Evolutionary conservation across 2,888 invertebrate genomes (phyloP), one percentile per base, ranked within the genome.

Genomic region (Serripes groenlandicus): DNA sequence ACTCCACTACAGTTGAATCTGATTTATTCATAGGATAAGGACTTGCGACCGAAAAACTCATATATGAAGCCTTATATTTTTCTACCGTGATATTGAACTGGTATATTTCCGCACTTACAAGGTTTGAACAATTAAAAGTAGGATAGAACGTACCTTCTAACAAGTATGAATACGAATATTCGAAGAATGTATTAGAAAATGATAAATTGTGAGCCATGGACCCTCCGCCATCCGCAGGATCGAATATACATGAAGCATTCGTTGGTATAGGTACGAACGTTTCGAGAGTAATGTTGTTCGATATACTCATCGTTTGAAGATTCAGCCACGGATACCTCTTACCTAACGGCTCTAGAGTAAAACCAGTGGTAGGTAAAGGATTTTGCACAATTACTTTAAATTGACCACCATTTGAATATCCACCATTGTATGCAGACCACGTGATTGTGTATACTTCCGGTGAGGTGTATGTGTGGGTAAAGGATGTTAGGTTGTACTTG

Each of bases 321-420:
- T 81, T 80, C 21, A 73, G 66, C 86, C 86, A 86, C 5, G 86
- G 86, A 26, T 86, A 86, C 60, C 82, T 86, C 60, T 71, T 74
- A 1, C 66, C 68, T 4, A 75, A 9, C 23, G 86, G 86, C 26
- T 78, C 77, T 1, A 83, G 60, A 7, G 70, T 66, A 42, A 60
- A 86, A 15, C 69, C 76, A 21, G 28, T 74, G 11, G 60, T 49
- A 2, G 86, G 86, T 7, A 86, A 76, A 37, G 60, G 68, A 30
- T 86, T 86, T 71, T 86, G 86, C 9, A 86, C 76, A 4, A 81
- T 70, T 18, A 86, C 70, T 15, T 60, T 15, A 32, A 86, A 74
- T 7, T 49, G 42, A 70, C 78, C 86, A 4, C 37, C 54, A 11
- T 69, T 54, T 11, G 64, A 37, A 32, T 86, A 86, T 21, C 37